Base-by-base conservation (phyloP, 2,113 vertebrate species). In the Petrocephalus microphthalmus region DNA sequence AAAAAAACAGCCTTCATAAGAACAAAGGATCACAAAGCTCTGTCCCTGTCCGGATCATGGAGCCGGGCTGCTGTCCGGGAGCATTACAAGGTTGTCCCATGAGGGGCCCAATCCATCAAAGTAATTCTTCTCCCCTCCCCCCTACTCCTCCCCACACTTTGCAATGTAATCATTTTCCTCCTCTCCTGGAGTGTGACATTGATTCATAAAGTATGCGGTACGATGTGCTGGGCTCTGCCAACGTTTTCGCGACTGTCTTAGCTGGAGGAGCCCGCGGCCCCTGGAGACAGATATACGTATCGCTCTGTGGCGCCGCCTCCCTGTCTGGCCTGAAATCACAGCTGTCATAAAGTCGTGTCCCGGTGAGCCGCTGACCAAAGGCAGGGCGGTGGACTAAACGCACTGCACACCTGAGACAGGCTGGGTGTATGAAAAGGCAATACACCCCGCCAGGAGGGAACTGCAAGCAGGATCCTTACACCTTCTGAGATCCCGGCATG, bases 1-100 rank as follows among this genome's bases (percentile, higher is more conserved):
- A 87, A 86, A 64, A 90, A 60, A 64, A 89, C 74, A 89, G 91
- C 91, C 85, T 83, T 89, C n/a, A 22, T 88, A 90, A 88, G 88
- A 92, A 92, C 90, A 83, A 90, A 92, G 90, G 89, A 91, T 93
- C 90, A 52, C 78, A 29, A 71, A 19, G 74, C 74, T 81, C 15
- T 42, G 33, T 81, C 42, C 42, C 33, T 81, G 74, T 81, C 74
- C 74, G 42, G 74, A 81, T 81, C 74, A 81, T 22, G 42, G 90
- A 93, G 92, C 93, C 92, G 90, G 91, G 92, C 91, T 93, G 90
- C 93, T 93, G 93, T 95, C 94, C 94, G 94, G 94, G 95, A 95
- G 94, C 89, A 92, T 95, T 95, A 95, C 94, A 95, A 95, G 94
- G 95, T 95, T 95, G 95, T 96, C 94, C 93, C 95, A 93, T 78